Base-by-base conservation (phyloP, 2,888 invertebrate genomes). In the Ectemnius continuus region DNA sequence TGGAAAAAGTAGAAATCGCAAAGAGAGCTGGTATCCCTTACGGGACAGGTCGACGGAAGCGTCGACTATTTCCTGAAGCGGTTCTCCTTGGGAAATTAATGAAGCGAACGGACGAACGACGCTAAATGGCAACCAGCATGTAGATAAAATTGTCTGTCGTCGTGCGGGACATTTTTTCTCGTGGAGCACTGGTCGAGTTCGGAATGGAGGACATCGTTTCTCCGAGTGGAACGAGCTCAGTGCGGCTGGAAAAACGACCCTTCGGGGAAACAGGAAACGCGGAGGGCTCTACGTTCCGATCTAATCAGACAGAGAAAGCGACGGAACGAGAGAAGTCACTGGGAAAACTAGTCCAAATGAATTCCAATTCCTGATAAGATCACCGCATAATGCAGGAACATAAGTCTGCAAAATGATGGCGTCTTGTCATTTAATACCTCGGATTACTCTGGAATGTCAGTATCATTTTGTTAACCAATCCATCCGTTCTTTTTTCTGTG, bases 71-170 rank as follows among this genome's bases (percentile, higher is more conserved):
- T 59, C 52, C 28, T 26, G 28, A 28, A 47, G 47, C 59, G 13
- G 46, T 45, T 14, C 3, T 16, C 67, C 67, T 52, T 6, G 28
- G n/a, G 47, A 36, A 60, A 67, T 67, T 67, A 67, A 67, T 67
- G 67, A 67, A 67, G 56, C 60, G 60, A 67, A 59, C 26, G 18
- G 23, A 60, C 8, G 60, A 67, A 60, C 67, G 48, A 48, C 52
- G 23, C 36, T 28, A 60, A 60, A 67, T 26, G 67, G 47, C 16
- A 14, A 28, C 48, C 26, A 28, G 48, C 16, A 13, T 28, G 28
- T 59, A 67, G 48, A 67, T 67, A 67, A 67, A 60, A 67, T 60
- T 60, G 67, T 60, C 60, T 20, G 28, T 6, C 23, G 47, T 58
- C 47, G 28, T n/a, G 14, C 52, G 46, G 23, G 63, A 26, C 52